Conservation (phyloP, 2,888 invertebrate species). For the Tenthredo distinguenda region DNA sequence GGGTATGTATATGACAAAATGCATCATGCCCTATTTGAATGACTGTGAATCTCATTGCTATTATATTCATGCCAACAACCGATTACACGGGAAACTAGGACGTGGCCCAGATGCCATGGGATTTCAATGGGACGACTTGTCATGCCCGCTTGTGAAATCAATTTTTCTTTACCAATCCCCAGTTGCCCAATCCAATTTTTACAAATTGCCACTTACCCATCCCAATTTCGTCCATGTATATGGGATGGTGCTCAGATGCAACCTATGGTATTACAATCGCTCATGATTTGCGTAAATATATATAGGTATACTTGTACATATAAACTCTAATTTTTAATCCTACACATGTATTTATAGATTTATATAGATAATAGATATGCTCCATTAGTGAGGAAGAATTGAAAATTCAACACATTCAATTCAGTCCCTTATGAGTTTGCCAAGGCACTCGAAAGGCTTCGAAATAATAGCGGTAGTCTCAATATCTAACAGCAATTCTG, state of each 20-base stretch:
- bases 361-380: slow-evolving; percentile 3
- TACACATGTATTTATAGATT: slow-evolving; percentile 1
- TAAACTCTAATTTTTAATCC: slow-evolving; percentile 12
- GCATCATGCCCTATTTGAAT: background rate
- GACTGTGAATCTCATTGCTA: background rate
- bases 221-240: background rate
- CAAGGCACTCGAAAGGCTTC: slow-evolving; percentile 67
- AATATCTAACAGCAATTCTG: background rate
- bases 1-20: background rate
- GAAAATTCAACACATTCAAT: slow-evolving; percentile 49
- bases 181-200: background rate
- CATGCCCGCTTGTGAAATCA: background rate
- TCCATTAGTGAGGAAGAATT: background rate
- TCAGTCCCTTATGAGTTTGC: slow-evolving; percentile 58
- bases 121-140: background rate
- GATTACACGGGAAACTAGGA: background rate
- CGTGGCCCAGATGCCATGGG: background rate
- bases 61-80: background rate
- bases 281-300: slow-evolving; percentile 53
- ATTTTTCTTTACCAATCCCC: background rate
- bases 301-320: slow-evolving; percentile 54
- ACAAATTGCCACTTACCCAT: background rate
- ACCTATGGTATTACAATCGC: background rate
- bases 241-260: background rate
- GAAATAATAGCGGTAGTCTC: slow-evolving; percentile 15